These are phyloP conservation scores for Steromphala cineraria DNA, from an alignment of 2,888 invertebrate genomes.

Conservation along the genomic window DNA sequence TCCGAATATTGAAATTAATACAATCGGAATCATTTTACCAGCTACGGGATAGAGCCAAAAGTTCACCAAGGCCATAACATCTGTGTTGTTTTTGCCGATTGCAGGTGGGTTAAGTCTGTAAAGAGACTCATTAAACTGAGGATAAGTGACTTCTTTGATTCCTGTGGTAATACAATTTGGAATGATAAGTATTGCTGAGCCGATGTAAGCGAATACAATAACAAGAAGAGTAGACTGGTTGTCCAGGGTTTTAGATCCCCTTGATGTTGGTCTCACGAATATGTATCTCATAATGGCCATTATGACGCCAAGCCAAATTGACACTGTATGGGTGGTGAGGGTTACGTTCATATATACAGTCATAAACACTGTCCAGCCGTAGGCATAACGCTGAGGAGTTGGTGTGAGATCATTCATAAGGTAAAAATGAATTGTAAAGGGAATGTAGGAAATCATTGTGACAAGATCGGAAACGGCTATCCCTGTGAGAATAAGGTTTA, in stretches of 20 bases:
- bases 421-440: conserved; percentile 84
- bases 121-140: conserved; percentile 38
- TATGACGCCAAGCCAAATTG: conserved; percentile 93
- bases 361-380: conserved; percentile 73
- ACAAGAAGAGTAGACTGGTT: conserved; percentile 76
- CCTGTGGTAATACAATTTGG: conserved; percentile 62
- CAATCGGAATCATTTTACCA: conserved; percentile 92
- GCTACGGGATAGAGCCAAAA: conserved; percentile 94
- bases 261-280: conserved; percentile 19
- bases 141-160: conserved; percentile 32
- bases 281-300: conserved; percentile 86
- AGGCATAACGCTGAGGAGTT: conserved; percentile 59
- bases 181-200: conserved; percentile 46
- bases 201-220: conserved; percentile 78
- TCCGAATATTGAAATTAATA: conserved; percentile 85
- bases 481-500: conserved; percentile 90
- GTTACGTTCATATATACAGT: conserved; percentile 90
- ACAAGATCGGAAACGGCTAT: conserved; percentile 92
- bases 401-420: conserved; percentile 47
- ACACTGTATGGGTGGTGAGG: conserved; percentile 91
- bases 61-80: conserved; percentile 35
- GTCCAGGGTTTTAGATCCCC: conserved; percentile 27
- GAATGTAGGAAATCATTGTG: conserved; percentile 91
- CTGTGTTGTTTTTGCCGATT: conserved; percentile 36
- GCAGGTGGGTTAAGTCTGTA: conserved; percentile 44